Conservation (phyloP, 2,888 invertebrate species). For the Phengaris alcon region DNA sequence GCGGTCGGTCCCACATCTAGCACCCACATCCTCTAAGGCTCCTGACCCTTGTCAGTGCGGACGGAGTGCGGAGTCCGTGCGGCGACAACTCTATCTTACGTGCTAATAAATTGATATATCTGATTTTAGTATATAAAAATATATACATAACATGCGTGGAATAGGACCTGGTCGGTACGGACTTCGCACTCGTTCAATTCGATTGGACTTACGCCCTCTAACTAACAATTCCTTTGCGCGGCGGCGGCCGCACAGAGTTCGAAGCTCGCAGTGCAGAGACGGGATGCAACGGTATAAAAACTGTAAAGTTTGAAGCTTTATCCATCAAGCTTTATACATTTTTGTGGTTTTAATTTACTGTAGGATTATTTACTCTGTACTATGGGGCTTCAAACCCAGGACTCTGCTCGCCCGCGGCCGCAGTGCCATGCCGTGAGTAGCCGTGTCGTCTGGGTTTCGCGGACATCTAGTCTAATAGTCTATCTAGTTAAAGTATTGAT, state of each 20-base stretch:
- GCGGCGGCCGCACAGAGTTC: conserved; percentile 39
- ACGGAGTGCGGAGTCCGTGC: conserved; percentile 47
- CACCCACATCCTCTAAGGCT: conserved; percentile 51
- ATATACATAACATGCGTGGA: conserved; percentile 47
- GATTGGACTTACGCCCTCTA: conserved; percentile 39
- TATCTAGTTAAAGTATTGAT: conserved; percentile 76
- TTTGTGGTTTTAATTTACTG: no score
- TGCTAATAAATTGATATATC: conserved; percentile 57
- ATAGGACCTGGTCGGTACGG: conserved; percentile 33
- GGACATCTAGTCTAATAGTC: conserved; percentile 50
- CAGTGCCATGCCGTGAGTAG: neutral
- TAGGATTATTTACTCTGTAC: neutral
- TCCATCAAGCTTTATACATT: no score
- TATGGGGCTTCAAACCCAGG: no score
- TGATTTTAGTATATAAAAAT: conserved; percentile 61
- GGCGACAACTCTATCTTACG: conserved; percentile 44
- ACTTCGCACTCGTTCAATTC: conserved; percentile 36
- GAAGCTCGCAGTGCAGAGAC: neutral
- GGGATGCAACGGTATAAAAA: no score
- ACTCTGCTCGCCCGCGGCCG: neutral
- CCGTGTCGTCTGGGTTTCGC: neutral
- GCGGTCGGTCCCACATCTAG: neutral
- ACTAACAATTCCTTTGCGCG: conserved; percentile 35
- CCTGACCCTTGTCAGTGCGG: conserved; percentile 50
- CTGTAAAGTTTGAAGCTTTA: no score